phyloP scores from a whole-genome alignment of 2,113 vertebrate genomes.

The Hemiprocne comata region DNA sequence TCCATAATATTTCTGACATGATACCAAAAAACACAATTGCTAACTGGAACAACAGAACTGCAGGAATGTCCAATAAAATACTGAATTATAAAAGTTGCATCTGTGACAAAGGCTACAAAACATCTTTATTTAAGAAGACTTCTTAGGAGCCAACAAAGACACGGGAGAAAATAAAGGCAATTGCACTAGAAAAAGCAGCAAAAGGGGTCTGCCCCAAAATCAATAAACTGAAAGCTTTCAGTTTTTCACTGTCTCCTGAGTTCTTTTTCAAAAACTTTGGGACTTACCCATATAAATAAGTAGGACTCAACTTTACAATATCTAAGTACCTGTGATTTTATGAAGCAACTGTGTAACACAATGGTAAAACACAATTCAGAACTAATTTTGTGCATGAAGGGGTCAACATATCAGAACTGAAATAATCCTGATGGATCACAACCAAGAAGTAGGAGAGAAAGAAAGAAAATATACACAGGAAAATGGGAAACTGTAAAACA shows the following conservation, averaged over 20 bases:
- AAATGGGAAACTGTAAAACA: background rate
- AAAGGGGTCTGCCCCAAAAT: background rate
- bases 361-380: background rate
- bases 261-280: background rate
- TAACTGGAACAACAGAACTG: background rate
- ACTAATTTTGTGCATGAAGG: background rate
- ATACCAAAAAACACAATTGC: background rate
- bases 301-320: background rate
- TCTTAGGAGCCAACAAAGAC: background rate
- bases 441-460: background rate
- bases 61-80: background rate
- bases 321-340: background rate
- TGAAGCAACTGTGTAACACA: fast-evolving
- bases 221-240: background rate
- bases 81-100: background rate
- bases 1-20: background rate
- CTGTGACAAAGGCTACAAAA: background rate
- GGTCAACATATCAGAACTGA: background rate
- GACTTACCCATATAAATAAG: background rate
- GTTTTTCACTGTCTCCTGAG: background rate
- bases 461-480: background rate
- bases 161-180: background rate
- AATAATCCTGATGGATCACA: background rate
- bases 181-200: background rate
- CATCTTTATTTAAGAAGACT: background rate